Percentiles rank a stretch among this genome's conserved stretches.
Conservation (phyloP, 1,140 invertebrate genomes). For the Drosophila erecta region DNA sequence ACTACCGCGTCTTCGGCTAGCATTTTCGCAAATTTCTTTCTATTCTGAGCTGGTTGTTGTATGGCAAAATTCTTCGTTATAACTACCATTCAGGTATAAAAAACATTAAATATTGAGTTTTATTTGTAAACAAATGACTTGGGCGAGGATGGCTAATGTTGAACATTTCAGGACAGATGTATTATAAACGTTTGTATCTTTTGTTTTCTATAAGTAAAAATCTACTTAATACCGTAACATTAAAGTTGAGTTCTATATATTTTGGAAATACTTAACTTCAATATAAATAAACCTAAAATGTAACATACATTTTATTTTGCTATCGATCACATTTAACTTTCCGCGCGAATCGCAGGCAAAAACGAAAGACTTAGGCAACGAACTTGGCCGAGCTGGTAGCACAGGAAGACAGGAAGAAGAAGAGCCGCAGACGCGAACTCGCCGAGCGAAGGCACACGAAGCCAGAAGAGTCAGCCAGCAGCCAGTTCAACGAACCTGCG, state of each 20-base stretch:
- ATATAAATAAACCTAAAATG: background rate
- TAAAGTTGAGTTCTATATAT: no score
- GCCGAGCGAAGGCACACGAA: slow-evolving; percentile 17
- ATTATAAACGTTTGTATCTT: no score
- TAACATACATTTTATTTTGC: background rate
- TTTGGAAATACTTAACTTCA: background rate
- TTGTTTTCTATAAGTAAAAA: no score
- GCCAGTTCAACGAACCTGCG: slow-evolving; percentile 84
- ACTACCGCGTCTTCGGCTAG: slow-evolving; percentile 8
- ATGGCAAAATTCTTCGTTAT: background rate
- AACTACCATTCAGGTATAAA: background rate
- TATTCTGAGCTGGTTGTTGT: slow-evolving; percentile 8
- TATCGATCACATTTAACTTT: slow-evolving; percentile 15
- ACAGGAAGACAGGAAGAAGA: slow-evolving; percentile 20
- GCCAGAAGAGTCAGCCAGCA: slow-evolving; percentile 20
- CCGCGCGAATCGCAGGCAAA: slow-evolving; percentile 28
- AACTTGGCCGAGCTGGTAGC: slow-evolving; percentile 59
- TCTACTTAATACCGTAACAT: no score
- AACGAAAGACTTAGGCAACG: slow-evolving; percentile 72
- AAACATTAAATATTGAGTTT: background rate
- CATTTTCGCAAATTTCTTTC: slow-evolving; percentile 30
- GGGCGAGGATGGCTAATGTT: background rate
- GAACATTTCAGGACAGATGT: no score
- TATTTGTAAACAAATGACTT: background rate
- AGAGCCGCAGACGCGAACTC: slow-evolving; percentile 12